These are phyloP conservation scores for Chelonus insularis DNA, from an alignment of 1,140 invertebrate genomes.

Conservation along the genomic window DNA sequence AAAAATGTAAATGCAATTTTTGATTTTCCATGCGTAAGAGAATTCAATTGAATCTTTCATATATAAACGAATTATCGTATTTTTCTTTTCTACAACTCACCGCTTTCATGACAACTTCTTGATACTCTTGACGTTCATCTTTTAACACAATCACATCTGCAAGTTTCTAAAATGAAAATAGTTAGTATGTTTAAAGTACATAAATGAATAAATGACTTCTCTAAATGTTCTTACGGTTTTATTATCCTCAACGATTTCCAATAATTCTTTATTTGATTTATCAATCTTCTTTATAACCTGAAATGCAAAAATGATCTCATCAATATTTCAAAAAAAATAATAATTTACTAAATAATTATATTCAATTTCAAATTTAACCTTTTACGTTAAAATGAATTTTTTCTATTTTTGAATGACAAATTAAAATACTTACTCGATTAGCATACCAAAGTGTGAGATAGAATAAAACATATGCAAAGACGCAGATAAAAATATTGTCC, in stretches of 20 bases:
- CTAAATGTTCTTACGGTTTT: slow-evolving; percentile 44
- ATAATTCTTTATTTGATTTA: slow-evolving; percentile 44
- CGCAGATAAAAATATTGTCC: slow-evolving; percentile 47
- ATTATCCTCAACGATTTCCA: slow-evolving; percentile 39
- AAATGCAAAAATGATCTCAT: slow-evolving; percentile 22
- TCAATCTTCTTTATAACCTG: slow-evolving; percentile 49
- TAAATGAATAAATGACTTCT: background rate
- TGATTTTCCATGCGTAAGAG: background rate
- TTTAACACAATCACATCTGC: slow-evolving; percentile 40
- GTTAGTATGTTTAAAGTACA: background rate
- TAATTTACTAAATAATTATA: too few relatives aligned
- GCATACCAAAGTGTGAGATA: slow-evolving; percentile 49
- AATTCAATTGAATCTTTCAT: slow-evolving; percentile 1
- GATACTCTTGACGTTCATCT: slow-evolving; percentile 46
- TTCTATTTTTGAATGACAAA: background rate
- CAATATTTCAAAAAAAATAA: too few relatives aligned
- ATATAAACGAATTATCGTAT: background rate
- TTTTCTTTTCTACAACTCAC: slow-evolving; percentile 32
- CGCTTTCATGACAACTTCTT: slow-evolving; percentile 43
- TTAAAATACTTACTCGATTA: slow-evolving; percentile 48
- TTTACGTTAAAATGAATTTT: too few relatives aligned
- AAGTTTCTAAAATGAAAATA: slow-evolving; percentile 39
- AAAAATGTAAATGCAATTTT: background rate
- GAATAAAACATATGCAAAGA: slow-evolving; percentile 48
- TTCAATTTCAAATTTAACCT: too few relatives aligned